A percentile compares a stretch with the other conserved stretches of the same genome.
Evolutionary conservation across 2,113 vertebrate species (phyloP).

Genomic region (Shinisaurus crocodilurus): DNA sequence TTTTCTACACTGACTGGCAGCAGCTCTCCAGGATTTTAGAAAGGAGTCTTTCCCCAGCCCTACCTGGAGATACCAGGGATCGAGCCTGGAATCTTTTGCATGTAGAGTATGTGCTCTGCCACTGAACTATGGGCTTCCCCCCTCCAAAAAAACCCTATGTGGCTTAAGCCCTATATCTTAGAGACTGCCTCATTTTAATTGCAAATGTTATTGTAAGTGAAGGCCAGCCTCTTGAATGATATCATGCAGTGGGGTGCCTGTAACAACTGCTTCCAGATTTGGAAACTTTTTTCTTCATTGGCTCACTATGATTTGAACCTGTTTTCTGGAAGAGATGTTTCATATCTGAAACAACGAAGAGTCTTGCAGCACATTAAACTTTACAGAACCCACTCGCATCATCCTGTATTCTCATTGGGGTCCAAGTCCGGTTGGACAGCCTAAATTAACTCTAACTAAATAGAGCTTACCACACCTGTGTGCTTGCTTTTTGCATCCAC

Average conservation of each 20-base stretch:
- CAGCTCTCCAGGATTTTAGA: background rate
- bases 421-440: too few relatives aligned
- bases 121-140: background rate
- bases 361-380: too few relatives aligned
- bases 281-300: background rate
- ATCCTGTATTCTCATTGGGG: too few relatives aligned
- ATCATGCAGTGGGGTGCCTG: background rate
- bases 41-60: background rate
- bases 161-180: background rate
- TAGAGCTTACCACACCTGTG: too few relatives aligned
- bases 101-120: too few relatives aligned
- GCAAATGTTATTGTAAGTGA: background rate
- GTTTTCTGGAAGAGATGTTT: background rate
- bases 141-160: background rate
- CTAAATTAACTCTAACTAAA: too few relatives aligned
- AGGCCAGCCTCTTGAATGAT: background rate
- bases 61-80: background rate
- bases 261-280: too few relatives aligned
- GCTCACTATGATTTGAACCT: background rate
- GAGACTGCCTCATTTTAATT: background rate
- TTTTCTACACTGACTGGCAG: background rate
- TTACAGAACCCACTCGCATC: too few relatives aligned
- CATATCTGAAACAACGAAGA: too few relatives aligned
- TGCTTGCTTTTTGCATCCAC: background rate
- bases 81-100: background rate